Base-by-base conservation (phyloP, 2,888 invertebrate species). In the Agonopterix heracliana region DNA sequence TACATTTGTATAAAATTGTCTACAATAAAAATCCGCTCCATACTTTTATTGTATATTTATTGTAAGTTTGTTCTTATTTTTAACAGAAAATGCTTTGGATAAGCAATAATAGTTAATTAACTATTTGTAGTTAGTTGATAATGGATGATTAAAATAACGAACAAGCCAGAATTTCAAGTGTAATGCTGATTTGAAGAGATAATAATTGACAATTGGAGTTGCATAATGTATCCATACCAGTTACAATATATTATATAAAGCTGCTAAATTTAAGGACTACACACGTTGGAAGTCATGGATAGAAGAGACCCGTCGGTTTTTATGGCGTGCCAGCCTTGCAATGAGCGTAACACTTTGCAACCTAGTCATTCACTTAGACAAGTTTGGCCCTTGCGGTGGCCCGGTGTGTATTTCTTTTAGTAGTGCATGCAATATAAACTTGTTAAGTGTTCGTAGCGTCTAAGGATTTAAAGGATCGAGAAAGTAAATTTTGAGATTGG, bases 331-430 rank as follows among this genome's bases (percentile, higher is more conserved):
- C 67, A 66, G 71, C 63, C 64, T 69, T 63, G 63, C 62, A 64
- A 54, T 64, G 74, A 74, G 64, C 61, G 72, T 68, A 75, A 74
- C 74, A 81, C 74, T 75, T 67, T 84, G 84, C 86, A 85, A 86
- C 81, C 87, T 88, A 87, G 88, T 88, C 88, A 87, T 80, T 81
- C 79, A 79, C 81, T 86, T 83, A 79, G 78, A 78, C 81, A 78
- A 85, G 81, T 79, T 68, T 61, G 69, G 67, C 62, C 62, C 57
- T 53, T 50, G 49, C 50, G 52, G 55, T 58, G 67, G 65, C 66
- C 59, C 66, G 66, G 76, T 79, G 78, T 81, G 81, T 84, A 74
- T 75, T 78, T 76, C 74, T 65, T 78, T 65, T 67, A 65, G 78
- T 87, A 87, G 86, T 87, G 86, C 86, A 82, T 87, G 83, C 81